These are phyloP conservation scores for Pycnonotus jocosus DNA, from an alignment of 2,113 vertebrate species.

Conservation along the genomic window DNA sequence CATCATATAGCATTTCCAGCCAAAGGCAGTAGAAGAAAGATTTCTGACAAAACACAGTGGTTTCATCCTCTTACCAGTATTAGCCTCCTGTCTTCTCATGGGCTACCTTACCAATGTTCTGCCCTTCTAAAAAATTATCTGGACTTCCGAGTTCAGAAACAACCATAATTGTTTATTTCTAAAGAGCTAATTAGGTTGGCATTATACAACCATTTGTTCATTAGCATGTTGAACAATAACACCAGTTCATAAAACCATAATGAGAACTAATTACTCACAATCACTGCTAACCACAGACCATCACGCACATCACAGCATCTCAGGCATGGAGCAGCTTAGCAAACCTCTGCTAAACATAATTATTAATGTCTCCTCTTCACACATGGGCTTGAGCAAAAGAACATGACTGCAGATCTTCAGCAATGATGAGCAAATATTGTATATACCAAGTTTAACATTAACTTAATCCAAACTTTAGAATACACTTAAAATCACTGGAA, in stretches of 20 bases:
- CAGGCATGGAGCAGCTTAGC: neutral
- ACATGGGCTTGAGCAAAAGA: neutral
- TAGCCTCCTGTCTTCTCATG: neutral
- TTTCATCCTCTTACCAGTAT: neutral
- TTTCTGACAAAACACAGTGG: neutral
- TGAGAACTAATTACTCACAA: neutral
- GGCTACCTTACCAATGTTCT: neutral
- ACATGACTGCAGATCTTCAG: neutral
- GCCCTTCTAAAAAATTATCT: neutral
- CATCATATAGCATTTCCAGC: neutral
- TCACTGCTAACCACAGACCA: neutral
- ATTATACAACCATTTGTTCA: neutral
- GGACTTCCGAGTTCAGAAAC: neutral
- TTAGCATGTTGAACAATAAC: neutral
- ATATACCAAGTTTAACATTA: neutral
- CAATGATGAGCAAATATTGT: neutral
- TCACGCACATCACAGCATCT: neutral
- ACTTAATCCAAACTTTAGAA: neutral
- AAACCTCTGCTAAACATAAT: neutral
- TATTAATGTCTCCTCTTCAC: neutral
- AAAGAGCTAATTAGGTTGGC: neutral
- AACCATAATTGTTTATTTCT: neutral
- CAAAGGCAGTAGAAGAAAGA: neutral
- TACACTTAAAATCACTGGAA: neutral
- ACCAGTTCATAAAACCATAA: neutral